phyloP scores from a whole-genome alignment of 2,113 vertebrate species.

The Forbesichthys agassizii region DNA sequence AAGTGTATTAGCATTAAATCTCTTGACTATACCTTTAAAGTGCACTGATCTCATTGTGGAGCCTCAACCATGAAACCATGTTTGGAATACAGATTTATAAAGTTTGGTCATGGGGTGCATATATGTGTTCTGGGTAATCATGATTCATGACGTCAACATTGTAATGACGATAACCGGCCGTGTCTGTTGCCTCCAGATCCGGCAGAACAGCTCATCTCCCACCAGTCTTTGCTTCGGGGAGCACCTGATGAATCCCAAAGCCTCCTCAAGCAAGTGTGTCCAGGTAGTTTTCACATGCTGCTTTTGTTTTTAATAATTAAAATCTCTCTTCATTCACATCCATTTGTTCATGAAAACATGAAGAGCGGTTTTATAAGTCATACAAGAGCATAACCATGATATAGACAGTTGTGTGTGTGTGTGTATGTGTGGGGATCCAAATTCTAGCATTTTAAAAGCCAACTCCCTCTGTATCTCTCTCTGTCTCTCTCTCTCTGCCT shows the following conservation, averaged over 20 bases:
- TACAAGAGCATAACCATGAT: no score
- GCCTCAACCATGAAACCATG: neutral
- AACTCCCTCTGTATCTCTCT: no score
- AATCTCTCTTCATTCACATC: neutral
- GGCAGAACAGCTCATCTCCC: conserved; percentile 97
- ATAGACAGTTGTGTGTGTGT: no score
- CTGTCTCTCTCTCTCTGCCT: no score
- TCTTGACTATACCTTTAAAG: no score
- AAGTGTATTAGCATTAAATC: no score
- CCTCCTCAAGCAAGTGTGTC: conserved; percentile 89
- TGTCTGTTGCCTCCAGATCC: conserved; percentile 74
- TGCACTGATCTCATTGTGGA: no score
- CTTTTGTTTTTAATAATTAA: no score
- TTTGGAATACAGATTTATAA: no score
- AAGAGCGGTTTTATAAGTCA: no score
- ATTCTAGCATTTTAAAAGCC: no score
- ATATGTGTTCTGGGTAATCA: neutral
- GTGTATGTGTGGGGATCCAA: no score
- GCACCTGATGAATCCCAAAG: conserved; percentile 89
- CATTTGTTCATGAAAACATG: neutral
- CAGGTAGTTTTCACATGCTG: conserved; percentile 79
- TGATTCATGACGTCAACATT: neutral
- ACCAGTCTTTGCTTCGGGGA: conserved; percentile 94
- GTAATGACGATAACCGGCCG: neutral
- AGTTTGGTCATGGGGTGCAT: neutral